phyloP scores from a whole-genome alignment of 2,113 vertebrate species.

The Dipodomys ordii region DNA sequence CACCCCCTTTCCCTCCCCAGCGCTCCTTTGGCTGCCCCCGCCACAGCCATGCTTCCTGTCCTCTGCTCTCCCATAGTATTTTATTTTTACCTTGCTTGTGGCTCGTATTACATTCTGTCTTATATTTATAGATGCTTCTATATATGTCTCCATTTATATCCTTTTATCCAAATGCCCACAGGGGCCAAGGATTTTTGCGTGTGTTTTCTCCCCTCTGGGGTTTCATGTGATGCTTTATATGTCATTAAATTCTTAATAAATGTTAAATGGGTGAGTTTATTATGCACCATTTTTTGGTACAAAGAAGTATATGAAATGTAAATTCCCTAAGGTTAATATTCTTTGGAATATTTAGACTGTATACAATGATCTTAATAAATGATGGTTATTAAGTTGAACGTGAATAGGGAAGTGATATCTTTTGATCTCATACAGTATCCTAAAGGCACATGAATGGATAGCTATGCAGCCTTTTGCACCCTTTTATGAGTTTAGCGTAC shows the following conservation, averaged over 20 bases:
- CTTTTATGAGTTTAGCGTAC: not conserved
- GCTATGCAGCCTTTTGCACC: not conserved
- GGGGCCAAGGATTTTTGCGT: not conserved
- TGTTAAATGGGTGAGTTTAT: not conserved
- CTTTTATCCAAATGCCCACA: not conserved
- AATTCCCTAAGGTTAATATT: not conserved
- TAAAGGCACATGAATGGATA: not conserved
- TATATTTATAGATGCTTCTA: conserved; percentile 37
- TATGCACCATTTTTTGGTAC: not conserved
- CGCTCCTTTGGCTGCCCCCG: not conserved
- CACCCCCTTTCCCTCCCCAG: not conserved
- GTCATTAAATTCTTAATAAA: not conserved
- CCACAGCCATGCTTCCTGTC: not conserved
- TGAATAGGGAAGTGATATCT: not conserved
- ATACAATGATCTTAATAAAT: not conserved
- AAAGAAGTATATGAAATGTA: not conserved
- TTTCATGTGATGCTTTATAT: not conserved
- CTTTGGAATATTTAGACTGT: not conserved
- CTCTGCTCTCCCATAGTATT: not conserved
- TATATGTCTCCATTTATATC: not conserved
- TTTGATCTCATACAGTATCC: not conserved
- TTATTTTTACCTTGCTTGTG: not conserved
- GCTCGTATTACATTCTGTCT: not conserved
- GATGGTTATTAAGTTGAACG: not conserved
- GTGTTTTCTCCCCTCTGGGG: not conserved